Conservation (phyloP, 2,113 vertebrate species). For the Antigone vipio region DNA sequence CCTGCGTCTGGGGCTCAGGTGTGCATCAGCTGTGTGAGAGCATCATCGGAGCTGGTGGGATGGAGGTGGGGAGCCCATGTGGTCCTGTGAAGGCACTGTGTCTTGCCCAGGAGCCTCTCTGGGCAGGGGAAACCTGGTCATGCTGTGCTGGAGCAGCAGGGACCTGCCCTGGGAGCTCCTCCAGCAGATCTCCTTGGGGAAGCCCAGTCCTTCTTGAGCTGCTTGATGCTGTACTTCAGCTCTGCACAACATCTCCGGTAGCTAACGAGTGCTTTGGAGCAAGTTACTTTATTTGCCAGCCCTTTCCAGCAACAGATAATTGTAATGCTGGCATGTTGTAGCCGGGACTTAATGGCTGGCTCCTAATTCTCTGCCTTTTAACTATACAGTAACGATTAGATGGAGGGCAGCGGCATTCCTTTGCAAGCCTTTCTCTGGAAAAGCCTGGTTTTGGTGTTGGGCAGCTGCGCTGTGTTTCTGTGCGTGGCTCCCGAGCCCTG, state of each 20-base stretch:
- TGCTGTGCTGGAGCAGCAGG: not conserved
- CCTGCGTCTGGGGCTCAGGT: not conserved
- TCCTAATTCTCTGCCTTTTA: not conserved
- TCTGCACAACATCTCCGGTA: not conserved
- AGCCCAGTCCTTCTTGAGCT: not conserved
- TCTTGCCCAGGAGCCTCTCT: not conserved
- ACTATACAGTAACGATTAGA: fast-evolving
- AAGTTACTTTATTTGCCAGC: not conserved
- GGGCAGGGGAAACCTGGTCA: not conserved
- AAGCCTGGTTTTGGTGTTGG: not conserved
- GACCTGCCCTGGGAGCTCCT: not conserved
- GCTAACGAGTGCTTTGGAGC: not conserved
- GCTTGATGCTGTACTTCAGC: not conserved
- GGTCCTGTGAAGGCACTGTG: fast-evolving
- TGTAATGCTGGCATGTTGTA: not conserved
- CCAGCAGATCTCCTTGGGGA: not conserved
- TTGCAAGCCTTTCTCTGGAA: not conserved
- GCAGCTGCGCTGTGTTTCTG: not conserved
- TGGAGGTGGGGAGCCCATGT: not conserved
- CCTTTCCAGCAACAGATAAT: not conserved
- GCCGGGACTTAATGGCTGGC: not conserved
- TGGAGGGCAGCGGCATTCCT: not conserved
- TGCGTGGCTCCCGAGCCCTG: not conserved
- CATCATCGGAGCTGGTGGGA: fast-evolving
- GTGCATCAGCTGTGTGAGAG: not conserved